These are phyloP conservation scores for Macroglossus sobrinus DNA, from an alignment of 2,113 vertebrate genomes.

Conservation along the genomic window DNA sequence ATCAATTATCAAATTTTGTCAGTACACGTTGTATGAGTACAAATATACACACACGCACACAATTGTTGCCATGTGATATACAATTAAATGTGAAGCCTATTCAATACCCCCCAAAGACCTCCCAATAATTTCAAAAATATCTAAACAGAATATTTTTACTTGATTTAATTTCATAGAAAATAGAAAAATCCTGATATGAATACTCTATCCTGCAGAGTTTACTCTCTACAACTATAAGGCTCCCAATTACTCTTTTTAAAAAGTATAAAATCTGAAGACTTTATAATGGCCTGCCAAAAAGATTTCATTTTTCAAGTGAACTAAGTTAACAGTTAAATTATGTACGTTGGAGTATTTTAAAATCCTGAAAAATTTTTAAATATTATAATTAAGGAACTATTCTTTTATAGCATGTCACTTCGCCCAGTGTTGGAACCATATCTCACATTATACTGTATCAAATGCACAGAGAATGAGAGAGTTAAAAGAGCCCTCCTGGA, in stretches of 20 bases:
- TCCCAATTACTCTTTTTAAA: slow-evolving; percentile 62
- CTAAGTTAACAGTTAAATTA: slow-evolving; percentile 64
- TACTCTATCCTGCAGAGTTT: slow-evolving; percentile 46
- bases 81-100: slow-evolving; percentile 26
- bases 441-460: slow-evolving; percentile 39
- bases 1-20: neutral
- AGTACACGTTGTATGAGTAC: neutral
- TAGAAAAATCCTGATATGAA: slow-evolving; percentile 35
- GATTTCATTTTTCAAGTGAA: slow-evolving; percentile 62
- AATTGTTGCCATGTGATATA: neutral
- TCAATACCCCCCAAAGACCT: neutral
- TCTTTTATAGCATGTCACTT: slow-evolving; percentile 62
- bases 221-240: slow-evolving; percentile 43
- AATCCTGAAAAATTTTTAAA: slow-evolving; percentile 67
- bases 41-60: neutral
- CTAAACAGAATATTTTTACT: slow-evolving; percentile 27
- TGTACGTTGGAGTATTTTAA: slow-evolving; percentile 58
- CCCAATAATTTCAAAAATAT: slow-evolving; percentile 22
- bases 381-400: slow-evolving; percentile 71
- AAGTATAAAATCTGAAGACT: slow-evolving; percentile 60
- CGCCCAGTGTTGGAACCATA: slow-evolving; percentile 21
- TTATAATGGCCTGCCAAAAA: slow-evolving; percentile 66
- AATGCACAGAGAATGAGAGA: neutral
- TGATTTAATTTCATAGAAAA: slow-evolving; percentile 47
- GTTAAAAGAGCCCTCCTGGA: slow-evolving; percentile 49